Conservation (phyloP, 53 echinoderm and acorn worm genomes). For the Hippasteria phrygiana region DNA sequence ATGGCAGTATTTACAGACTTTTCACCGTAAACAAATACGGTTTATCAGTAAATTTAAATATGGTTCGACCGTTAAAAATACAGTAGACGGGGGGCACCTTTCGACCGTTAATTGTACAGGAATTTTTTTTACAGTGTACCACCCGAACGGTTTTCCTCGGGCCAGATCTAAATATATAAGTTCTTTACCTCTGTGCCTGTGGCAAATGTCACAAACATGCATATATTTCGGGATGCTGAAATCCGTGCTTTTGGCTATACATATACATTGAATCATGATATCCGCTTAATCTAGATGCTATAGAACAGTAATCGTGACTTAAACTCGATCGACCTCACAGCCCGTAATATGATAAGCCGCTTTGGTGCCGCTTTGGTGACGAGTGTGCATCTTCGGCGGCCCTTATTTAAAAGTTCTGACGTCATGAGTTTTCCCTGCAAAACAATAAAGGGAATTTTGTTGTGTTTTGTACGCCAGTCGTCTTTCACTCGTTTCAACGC, state of each 20-base stretch:
- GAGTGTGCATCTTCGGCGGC: background rate
- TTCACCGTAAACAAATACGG: too few relatives aligned
- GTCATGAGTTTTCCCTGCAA: background rate
- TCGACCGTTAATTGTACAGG: too few relatives aligned
- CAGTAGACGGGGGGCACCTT: too few relatives aligned
- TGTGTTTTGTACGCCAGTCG: too few relatives aligned
- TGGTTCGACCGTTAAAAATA: too few relatives aligned
- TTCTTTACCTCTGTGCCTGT: background rate
- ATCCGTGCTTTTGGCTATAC: too few relatives aligned
- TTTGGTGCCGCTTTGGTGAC: slow-evolving; percentile 4
- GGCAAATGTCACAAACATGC: background rate
- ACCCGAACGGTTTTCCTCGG: too few relatives aligned
- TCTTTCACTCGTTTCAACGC: too few relatives aligned
- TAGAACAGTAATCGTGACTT: background rate
- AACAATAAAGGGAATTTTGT: background rate
- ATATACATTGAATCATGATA: background rate
- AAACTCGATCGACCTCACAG: background rate
- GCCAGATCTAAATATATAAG: too few relatives aligned
- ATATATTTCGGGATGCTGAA: background rate
- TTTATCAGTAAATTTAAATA: too few relatives aligned
- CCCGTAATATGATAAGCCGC: background rate
- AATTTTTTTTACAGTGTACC: too few relatives aligned
- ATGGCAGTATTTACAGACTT: too few relatives aligned
- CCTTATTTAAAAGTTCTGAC: background rate
- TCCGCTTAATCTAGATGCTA: background rate